Evolutionary conservation across 2,113 vertebrate genomes (phyloP).

Genomic region (Pampusana beccarii): DNA sequence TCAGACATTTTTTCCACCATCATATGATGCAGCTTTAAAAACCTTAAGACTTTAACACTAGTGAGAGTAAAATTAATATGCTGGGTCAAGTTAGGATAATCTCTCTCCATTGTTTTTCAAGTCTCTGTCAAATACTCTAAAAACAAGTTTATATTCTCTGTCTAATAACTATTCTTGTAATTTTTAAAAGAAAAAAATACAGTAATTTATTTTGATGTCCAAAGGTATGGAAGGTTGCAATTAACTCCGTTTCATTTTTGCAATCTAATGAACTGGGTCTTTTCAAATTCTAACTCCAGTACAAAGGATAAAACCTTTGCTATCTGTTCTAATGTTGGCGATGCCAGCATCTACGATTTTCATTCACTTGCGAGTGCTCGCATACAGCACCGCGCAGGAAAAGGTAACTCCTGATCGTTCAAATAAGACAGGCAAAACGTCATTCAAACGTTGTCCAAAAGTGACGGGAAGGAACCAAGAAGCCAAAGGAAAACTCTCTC

Average conservation of each 20-base stretch:
- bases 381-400: rapidly evolving
- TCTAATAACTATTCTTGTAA: background rate
- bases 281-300: background rate
- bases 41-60: background rate
- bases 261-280: background rate
- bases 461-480: background rate
- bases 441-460: background rate
- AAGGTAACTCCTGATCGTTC: background rate
- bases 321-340: background rate
- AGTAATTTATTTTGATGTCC: background rate
- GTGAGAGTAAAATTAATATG: background rate
- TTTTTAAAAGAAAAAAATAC: background rate
- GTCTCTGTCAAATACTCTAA: background rate
- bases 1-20: background rate
- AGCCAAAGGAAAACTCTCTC: background rate
- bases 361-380: background rate
- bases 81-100: background rate
- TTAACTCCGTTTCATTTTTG: background rate
- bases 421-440: background rate
- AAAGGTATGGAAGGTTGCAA: background rate
- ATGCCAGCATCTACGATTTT: background rate
- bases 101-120: background rate
- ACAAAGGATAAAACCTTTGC: background rate
- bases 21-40: background rate
- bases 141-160: background rate